Conservation (phyloP, 2,888 invertebrate genomes). For the Pecten maximus region DNA sequence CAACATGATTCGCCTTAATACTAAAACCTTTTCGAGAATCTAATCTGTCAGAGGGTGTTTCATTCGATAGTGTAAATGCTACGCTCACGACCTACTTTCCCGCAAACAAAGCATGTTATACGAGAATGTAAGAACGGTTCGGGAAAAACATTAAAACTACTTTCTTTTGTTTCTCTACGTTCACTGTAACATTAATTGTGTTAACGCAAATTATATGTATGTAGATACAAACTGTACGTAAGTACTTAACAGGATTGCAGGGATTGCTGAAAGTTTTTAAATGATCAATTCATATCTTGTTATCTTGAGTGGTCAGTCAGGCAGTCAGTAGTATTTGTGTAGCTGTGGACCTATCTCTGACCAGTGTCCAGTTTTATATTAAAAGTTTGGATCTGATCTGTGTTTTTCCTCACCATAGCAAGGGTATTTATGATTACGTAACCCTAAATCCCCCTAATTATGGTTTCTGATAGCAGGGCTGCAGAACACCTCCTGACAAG, state of each 20-base stretch:
- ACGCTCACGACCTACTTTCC: too few species aligned
- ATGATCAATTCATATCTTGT: constrained; percentile 4
- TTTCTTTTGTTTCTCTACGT: too few species aligned
- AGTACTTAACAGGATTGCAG: not conserved
- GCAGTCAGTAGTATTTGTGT: constrained; percentile 14
- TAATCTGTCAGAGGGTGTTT: too few species aligned
- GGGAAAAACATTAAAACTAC: too few species aligned
- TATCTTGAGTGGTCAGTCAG: not conserved
- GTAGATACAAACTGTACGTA: too few species aligned
- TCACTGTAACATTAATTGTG: too few species aligned
- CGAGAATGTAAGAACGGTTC: too few species aligned
- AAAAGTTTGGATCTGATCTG: not conserved
- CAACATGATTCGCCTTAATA: too few species aligned
- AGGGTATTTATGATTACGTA: not conserved
- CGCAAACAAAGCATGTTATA: too few species aligned
- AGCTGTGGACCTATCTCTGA: constrained; percentile 4
- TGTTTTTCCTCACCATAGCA: constrained; percentile 33
- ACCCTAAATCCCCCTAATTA: not conserved
- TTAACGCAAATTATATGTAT: too few species aligned
- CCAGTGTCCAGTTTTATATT: constrained; percentile 9
- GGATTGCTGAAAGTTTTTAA: constrained; percentile 23
- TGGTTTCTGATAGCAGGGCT: constrained; percentile 13
- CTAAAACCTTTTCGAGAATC: too few species aligned
- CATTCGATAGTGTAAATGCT: too few species aligned
- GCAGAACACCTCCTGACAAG: constrained; percentile 1